phyloP scores from a whole-genome alignment of 1,140 invertebrate species.

The Apocrypta bakeri region DNA sequence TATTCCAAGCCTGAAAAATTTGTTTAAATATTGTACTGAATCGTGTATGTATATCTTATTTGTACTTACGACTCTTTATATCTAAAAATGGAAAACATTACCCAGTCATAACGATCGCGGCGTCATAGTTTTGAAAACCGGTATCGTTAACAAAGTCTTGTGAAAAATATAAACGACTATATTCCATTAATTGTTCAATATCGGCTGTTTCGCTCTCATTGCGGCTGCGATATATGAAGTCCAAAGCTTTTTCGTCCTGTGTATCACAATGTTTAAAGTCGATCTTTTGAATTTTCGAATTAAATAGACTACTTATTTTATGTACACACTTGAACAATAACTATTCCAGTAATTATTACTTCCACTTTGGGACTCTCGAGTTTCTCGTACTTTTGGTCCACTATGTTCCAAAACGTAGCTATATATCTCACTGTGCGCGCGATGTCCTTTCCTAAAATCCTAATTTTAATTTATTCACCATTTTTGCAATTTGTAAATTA shows the following conservation, averaged over 20 bases:
- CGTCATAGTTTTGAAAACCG: slow-evolving; percentile 4
- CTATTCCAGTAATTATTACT: background rate
- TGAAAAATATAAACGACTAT: background rate
- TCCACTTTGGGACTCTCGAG: slow-evolving; percentile 1
- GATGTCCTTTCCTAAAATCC: background rate
- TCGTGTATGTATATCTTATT: background rate
- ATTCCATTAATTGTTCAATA: background rate
- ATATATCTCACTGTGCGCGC: background rate
- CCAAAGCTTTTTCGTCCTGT: background rate
- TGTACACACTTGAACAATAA: background rate
- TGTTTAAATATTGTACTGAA: background rate
- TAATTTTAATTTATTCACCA: background rate
- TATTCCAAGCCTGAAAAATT: background rate
- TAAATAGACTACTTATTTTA: background rate
- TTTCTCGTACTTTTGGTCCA: background rate
- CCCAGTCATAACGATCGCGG: background rate
- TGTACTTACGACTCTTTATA: background rate
- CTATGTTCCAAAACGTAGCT: slow-evolving; percentile 15
- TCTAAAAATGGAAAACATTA: background rate
- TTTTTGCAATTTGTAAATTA: too few species aligned
- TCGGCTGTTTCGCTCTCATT: background rate
- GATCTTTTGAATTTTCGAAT: background rate
- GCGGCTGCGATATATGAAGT: background rate
- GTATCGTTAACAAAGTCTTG: background rate
- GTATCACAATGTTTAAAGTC: background rate